Conservation (phyloP, 2,113 vertebrate species). For the Euleptes europaea region DNA sequence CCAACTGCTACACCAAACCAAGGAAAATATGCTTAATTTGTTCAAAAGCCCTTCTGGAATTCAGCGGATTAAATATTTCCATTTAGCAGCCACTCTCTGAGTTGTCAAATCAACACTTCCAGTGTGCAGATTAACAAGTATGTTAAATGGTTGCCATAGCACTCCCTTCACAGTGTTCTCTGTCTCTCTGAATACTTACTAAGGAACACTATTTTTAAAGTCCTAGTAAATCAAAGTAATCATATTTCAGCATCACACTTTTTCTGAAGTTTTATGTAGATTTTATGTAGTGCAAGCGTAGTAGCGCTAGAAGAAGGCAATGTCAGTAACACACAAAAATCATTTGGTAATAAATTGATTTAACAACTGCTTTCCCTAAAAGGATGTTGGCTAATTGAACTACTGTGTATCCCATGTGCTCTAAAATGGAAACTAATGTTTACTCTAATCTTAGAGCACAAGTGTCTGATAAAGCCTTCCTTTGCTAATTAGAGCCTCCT, state of each 20-base stretch:
- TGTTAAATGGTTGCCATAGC: neutral
- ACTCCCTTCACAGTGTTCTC: neutral
- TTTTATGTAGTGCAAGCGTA: neutral
- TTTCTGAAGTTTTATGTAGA: neutral
- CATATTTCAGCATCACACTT: neutral
- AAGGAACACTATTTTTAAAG: neutral
- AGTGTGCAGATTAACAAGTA: neutral
- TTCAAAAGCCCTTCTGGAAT: neutral
- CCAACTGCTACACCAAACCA: neutral
- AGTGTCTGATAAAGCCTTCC: conserved; percentile 36
- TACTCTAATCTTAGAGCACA: conserved; percentile 35
- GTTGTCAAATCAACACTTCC: neutral
- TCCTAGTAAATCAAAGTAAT: neutral
- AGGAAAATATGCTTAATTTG: conserved; percentile 24
- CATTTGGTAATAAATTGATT: conserved; percentile 22
- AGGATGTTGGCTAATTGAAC: conserved; percentile 53
- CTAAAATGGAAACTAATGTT: conserved; percentile 6
- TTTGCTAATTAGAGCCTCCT: conserved; percentile 39
- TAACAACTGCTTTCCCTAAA: conserved; percentile 44
- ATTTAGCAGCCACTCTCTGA: neutral
- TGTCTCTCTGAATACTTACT: neutral
- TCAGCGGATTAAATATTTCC: conserved; percentile 12
- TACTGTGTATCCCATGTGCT: conserved; percentile 35
- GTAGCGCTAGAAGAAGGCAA: conserved; percentile 39
- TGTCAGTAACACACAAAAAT: conserved; percentile 37